These are phyloP conservation scores for Lamellibrachia columna DNA, from an alignment of 2,888 invertebrate species.

Conservation along the genomic window DNA sequence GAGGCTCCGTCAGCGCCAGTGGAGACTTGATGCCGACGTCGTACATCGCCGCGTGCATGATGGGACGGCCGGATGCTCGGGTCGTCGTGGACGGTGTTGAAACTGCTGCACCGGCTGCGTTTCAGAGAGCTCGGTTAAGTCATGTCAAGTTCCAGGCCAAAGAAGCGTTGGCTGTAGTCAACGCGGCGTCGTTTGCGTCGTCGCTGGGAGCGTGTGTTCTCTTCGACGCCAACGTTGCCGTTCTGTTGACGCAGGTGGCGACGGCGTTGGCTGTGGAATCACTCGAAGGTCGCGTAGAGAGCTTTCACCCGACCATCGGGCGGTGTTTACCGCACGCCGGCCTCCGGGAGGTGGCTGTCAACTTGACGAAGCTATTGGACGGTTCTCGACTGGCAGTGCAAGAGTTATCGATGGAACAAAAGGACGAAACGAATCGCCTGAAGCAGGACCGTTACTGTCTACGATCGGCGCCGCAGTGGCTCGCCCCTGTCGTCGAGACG, in stretches of 20 bases:
- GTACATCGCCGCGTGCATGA: slow-evolving; percentile 47
- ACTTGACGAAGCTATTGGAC: slow-evolving; percentile 34
- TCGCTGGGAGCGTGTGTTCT: slow-evolving; percentile 40
- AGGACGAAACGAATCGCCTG: slow-evolving; percentile 32
- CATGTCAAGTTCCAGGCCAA: slow-evolving; percentile 44
- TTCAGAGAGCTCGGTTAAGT: slow-evolving; percentile 37
- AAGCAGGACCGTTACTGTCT: slow-evolving; percentile 46
- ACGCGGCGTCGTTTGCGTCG: slow-evolving; percentile 43
- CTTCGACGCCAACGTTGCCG: slow-evolving; percentile 38
- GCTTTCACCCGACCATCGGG: slow-evolving; percentile 43
- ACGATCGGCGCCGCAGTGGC: slow-evolving; percentile 45
- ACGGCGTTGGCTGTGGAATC: slow-evolving; percentile 27
- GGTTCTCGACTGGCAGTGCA: slow-evolving; percentile 36
- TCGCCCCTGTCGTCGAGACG: slow-evolving; percentile 43
- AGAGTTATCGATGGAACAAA: slow-evolving; percentile 29
- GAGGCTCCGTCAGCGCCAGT: slow-evolving; percentile 49
- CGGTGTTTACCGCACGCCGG: slow-evolving; percentile 42
- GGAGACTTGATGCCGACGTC: slow-evolving; percentile 49
- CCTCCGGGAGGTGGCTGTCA: slow-evolving; percentile 39
- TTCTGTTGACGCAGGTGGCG: slow-evolving; percentile 40
- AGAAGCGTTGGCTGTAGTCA: slow-evolving; percentile 48
- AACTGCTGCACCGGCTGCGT: slow-evolving; percentile 39
- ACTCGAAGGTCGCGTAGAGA: slow-evolving; percentile 37
- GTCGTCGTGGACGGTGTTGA: background rate
- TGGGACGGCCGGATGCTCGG: slow-evolving; percentile 32